These are phyloP conservation scores for Drosophila obscura DNA, from an alignment of 1,140 invertebrate genomes.

Conservation along the genomic window DNA sequence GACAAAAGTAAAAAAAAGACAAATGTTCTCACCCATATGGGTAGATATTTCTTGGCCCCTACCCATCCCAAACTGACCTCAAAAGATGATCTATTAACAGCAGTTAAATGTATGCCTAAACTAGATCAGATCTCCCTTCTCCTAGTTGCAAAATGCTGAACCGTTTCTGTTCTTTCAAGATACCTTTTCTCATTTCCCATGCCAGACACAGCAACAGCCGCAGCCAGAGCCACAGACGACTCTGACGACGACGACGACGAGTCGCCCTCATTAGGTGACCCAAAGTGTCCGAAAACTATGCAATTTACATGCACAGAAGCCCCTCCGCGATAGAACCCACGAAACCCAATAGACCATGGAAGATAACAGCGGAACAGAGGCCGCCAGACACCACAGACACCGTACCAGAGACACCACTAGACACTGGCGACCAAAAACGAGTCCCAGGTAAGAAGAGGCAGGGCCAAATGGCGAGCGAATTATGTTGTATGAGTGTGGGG, in stretches of 20 bases:
- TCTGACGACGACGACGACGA: constrained; percentile 21
- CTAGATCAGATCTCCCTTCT: constrained; percentile 28
- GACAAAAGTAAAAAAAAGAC: constrained; percentile 13
- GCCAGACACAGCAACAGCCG: constrained; percentile 29
- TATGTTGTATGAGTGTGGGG: constrained; percentile 62
- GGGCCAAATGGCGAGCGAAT: constrained; percentile 53
- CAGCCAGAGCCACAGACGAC: constrained; percentile 18
- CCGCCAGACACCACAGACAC: constrained; percentile 8
- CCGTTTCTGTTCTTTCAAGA: constrained; percentile 15
- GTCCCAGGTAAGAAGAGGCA: constrained; percentile 43
- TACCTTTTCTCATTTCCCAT: constrained; percentile 55
- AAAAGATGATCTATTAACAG: neutral
- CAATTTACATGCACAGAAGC: constrained; percentile 77
- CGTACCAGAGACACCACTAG: neutral
- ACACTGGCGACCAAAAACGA: constrained; percentile 27
- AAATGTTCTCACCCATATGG: constrained; percentile 39
- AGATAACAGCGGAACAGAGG: constrained; percentile 61
- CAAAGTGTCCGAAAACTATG: constrained; percentile 78
- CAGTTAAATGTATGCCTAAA: neutral
- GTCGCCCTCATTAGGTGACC: constrained; percentile 77
- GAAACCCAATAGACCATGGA: constrained; percentile 72
- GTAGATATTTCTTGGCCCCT: constrained; percentile 22
- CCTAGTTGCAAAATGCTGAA: constrained; percentile 15
- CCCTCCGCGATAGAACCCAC: constrained; percentile 62
- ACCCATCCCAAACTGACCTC: neutral